phyloP scores from a whole-genome alignment of 2,797 vertebrate genomes.

The Sebastes paucispinis region DNA sequence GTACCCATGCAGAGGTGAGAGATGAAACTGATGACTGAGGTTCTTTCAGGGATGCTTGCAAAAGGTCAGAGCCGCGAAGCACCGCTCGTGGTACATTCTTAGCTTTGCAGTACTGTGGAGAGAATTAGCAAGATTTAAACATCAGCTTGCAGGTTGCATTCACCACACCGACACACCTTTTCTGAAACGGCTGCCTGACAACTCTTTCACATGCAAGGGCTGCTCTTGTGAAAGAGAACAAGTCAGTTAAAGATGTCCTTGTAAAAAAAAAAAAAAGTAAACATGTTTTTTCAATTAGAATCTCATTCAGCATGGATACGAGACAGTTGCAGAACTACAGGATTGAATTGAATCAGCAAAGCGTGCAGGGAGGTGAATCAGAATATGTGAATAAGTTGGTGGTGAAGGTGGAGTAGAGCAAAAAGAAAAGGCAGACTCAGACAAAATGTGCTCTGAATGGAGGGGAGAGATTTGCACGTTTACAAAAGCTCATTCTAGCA shows the following conservation, averaged over 20 bases:
- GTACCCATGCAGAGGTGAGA: neutral
- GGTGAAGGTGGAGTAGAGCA: constrained; percentile 1
- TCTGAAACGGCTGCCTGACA: constrained; percentile 31
- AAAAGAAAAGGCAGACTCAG: constrained; percentile 36
- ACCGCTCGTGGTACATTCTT: constrained; percentile 22
- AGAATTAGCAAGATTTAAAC: constrained; percentile 23
- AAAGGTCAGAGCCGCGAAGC: constrained; percentile 33
- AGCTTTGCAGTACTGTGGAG: constrained; percentile 35
- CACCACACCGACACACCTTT: constrained; percentile 14
- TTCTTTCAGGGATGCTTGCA: constrained; percentile 28
- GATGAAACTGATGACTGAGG: constrained; percentile 45
- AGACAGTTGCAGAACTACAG: constrained; percentile 10
- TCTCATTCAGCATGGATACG: constrained; percentile 21
- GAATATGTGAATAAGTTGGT: constrained; percentile 20
- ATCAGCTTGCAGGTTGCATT: constrained; percentile 31
- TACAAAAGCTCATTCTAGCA: constrained; percentile 40
- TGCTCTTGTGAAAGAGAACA: constrained; percentile 36
- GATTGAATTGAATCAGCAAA: constrained; percentile 49
- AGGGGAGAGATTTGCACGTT: constrained; percentile 32
- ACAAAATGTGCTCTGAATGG: constrained; percentile 17
- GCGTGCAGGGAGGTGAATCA: constrained; percentile 13
- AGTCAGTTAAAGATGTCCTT: constrained; percentile 54
- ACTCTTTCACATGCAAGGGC: constrained; percentile 25
- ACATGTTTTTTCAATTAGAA: constrained; percentile 26
- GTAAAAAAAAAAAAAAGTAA: constrained; percentile 12